Base-by-base conservation (phyloP, 2,888 invertebrate species). In the Calephelis perditalis region DNA sequence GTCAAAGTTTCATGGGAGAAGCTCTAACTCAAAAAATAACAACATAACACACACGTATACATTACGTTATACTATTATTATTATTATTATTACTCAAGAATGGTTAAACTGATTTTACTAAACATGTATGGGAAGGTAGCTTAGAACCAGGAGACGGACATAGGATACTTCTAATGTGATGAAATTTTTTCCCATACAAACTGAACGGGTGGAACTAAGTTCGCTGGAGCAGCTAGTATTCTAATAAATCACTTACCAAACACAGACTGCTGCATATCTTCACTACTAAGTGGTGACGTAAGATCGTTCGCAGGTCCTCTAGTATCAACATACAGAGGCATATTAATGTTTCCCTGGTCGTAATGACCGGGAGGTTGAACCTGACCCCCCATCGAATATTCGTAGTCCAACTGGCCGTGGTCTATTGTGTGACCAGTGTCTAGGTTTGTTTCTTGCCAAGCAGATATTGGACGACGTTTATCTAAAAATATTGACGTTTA, bases 381-480 rank as follows among this genome's bases (percentile, higher is more conserved):
- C 0, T 71, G 71, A 1, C 78, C 73, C 10, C 78, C 71, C 26
- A 77, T 73, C 62, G 65, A 73, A 68, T 76, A 86, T 44, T 87
- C 86, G 44, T 92, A 82, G 10, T 87, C 83, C 0, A 76, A 71
- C 44, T 93, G 82, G 4, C 93, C 94, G 69, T 94, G 94, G 77
- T 97, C 96, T 59, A 94, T 90, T 0, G 95, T 94, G 63, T 93
- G 92, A 75, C 96, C 95, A 0, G 96, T 94, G 79, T 98, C 98
- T 40, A 98, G 85, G 83, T 98, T 98, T 0, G 98, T 98, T 84
- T 98, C 97, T 61, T 96, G 92, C 96, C 98, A 97, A 0, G 94
- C 93, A 3, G 94, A 94, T 56, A 92, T 93, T 15, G 93, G 91
- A 40, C 55, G 67, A 59, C 61, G 65, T 36, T 67, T 64, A 8